Evolutionary conservation across 1,140 invertebrate species (phyloP), one percentile per base, ranked within the genome.

Genomic region (Drosophila nasuta): DNA sequence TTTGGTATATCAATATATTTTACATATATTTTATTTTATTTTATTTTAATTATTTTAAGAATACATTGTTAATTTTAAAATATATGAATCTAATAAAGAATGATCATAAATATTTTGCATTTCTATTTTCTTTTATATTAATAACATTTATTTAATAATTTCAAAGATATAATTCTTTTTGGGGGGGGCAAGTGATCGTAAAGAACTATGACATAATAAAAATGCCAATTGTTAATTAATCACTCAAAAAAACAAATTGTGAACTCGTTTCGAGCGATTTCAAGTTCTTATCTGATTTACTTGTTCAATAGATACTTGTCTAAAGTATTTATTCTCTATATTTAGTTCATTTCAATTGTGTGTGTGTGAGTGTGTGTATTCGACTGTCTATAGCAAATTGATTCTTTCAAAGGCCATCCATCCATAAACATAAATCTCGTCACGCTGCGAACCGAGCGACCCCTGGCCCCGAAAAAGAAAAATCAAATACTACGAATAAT

Each of bases 381-480:
- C 20, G 20, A 25, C 20, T 25, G 46, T 58, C n/a, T 56, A 38
- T 57, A 70, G 57, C 51, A 74, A 69, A 75, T 70, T 59, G 72
- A 70, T 75, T 75, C 59, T 63, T 69, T 69, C 13, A 59, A 68
- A 73, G 64, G 64, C 71, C 57, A 57, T 30, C 71, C 71, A 74
- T 68, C 72, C 54, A 70, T 63, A 75, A 75, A 64, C 72, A 75
- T 75, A 75, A 75, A 75, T 70, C 72, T 75, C 72, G 54, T 70
- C 49, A 56, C 65, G 65, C 43, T 62, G 58, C 65, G 58, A 35
- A 58, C 69, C 5, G 28, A 63, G 15, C 57, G 65, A 68, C 66
- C 65, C 65, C 30, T 65, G 58, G 58, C 45, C 69, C 46, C 41
- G n/a, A 56, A 38, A 8, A 8, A 38, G 8, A 38, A 38, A 38